Evolutionary conservation across 2,113 vertebrate species (phyloP).

Genomic region (Melanotaenia duboulayi): DNA sequence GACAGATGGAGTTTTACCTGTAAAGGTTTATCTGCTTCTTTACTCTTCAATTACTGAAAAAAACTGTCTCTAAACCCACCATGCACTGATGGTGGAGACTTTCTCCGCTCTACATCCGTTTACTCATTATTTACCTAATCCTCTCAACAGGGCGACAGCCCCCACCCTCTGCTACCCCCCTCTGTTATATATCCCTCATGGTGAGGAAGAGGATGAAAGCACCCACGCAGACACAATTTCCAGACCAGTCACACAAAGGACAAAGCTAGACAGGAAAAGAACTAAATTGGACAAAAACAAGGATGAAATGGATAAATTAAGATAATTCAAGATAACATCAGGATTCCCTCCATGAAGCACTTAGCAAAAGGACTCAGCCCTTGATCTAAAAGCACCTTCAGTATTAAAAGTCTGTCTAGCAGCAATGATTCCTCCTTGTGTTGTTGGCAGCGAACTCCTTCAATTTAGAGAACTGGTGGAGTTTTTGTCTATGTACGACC

Average conservation of each 20-base stretch:
- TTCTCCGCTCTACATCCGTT: not conserved
- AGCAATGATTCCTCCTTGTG: not conserved
- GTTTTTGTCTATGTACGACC: no score
- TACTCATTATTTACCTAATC: constrained; percentile 14
- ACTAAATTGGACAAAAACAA: not conserved
- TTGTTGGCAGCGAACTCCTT: not conserved
- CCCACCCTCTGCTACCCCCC: constrained; percentile 3
- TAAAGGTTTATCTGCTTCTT: not conserved
- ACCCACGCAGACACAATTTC: not conserved
- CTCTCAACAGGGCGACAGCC: not conserved
- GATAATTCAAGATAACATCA: not conserved
- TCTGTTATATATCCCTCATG: not conserved
- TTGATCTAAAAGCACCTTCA: constrained; percentile 17
- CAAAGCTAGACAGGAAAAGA: no score
- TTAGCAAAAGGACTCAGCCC: not conserved
- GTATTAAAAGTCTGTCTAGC: not conserved
- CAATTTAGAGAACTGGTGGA: not conserved
- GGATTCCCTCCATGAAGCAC: constrained; percentile 9
- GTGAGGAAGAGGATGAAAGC: not conserved
- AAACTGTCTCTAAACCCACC: not conserved
- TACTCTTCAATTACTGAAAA: not conserved
- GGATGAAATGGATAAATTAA: not conserved
- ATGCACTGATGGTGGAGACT: no score
- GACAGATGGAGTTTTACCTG: not conserved
- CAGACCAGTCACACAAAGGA: not conserved